A percentile compares a stretch with the other conserved stretches of the same genome.
Conservation (phyloP, 1,140 invertebrate genomes). For the Drosophila punjabiensis region DNA sequence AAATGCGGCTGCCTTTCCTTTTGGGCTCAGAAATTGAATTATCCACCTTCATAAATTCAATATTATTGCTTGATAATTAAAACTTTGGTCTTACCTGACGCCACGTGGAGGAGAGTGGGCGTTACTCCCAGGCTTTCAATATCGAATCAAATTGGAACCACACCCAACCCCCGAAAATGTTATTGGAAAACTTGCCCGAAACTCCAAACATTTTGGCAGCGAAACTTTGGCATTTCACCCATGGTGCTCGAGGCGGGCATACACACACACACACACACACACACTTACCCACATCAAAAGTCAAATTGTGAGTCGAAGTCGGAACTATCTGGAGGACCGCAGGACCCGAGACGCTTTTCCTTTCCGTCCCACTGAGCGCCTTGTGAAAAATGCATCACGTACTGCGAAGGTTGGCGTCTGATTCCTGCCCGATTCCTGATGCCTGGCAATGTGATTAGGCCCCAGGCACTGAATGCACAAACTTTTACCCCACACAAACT, state of each 20-base stretch:
- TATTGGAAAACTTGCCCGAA: conserved; percentile 46
- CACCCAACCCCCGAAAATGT: conserved; percentile 11
- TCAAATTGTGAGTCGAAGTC: conserved; percentile 68
- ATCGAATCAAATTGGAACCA: conserved; percentile 20
- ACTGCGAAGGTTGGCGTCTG: conserved; percentile 56
- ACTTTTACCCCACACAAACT: conserved; percentile 46
- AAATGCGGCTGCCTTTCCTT: conserved; percentile 13
- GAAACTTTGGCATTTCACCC: conserved; percentile 49
- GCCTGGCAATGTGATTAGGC: conserved; percentile 77
- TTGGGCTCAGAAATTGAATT: conserved; percentile 15
- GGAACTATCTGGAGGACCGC: conserved; percentile 54
- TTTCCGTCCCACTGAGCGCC: conserved; percentile 38
- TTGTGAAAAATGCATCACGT: conserved; percentile 79
- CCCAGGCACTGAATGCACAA: conserved; percentile 54
- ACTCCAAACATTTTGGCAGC: conserved; percentile 45
- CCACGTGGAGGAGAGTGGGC: not conserved
- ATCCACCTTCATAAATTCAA: conserved; percentile 19
- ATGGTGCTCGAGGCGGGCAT: conserved; percentile 53
- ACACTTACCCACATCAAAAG: conserved; percentile 69
- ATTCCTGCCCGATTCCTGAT: conserved; percentile 28
- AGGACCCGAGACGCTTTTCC: conserved; percentile 5
- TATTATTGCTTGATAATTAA: conserved; percentile 28
- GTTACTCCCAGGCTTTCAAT: not conserved
- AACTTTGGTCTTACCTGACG: conserved; percentile 8
- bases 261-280: conserved; percentile 37